These are phyloP conservation scores for Drosophila limbata DNA, from an alignment of 2,888 invertebrate genomes.

Conservation along the genomic window DNA sequence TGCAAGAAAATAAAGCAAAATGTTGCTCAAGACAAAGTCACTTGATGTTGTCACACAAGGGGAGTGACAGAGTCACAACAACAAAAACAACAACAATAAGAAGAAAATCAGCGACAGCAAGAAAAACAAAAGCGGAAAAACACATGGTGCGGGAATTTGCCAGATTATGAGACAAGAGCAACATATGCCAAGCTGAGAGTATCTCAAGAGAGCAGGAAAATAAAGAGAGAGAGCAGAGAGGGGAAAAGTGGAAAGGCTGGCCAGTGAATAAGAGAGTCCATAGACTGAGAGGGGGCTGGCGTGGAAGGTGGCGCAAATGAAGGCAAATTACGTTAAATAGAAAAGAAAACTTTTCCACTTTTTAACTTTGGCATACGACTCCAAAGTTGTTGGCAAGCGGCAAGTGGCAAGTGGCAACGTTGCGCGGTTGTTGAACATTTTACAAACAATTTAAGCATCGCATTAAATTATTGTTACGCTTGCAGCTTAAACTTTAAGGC, in stretches of 20 bases:
- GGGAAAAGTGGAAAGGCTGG: slow-evolving; percentile 34
- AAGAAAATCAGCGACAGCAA: slow-evolving; percentile 30
- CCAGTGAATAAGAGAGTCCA: slow-evolving; percentile 32
- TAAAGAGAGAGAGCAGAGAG: background rate
- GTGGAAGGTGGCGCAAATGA: slow-evolving; percentile 65
- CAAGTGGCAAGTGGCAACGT: slow-evolving; percentile 39
- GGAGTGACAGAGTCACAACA: slow-evolving; percentile 55
- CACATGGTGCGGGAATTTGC: slow-evolving; percentile 65
- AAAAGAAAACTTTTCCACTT: slow-evolving; percentile 81
- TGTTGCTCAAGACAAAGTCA: slow-evolving; percentile 49
- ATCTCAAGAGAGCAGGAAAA: slow-evolving; percentile 10
- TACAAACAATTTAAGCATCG: slow-evolving; percentile 79
- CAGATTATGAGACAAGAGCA: slow-evolving; percentile 77
- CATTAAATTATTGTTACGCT: slow-evolving; percentile 82
- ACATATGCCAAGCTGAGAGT: slow-evolving; percentile 68
- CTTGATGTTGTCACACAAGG: slow-evolving; percentile 56
- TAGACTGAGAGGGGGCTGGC: background rate
- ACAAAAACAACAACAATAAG: slow-evolving; percentile 23
- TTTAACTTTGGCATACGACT: slow-evolving; percentile 75
- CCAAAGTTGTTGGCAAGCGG: slow-evolving; percentile 33
- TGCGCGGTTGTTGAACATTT: slow-evolving; percentile 75
- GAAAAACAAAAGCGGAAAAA: slow-evolving; percentile 49
- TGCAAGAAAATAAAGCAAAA: slow-evolving; percentile 34
- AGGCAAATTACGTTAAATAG: slow-evolving; percentile 82
- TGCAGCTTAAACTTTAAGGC: slow-evolving; percentile 74